Evolutionary conservation across 2,113 vertebrate species (phyloP), one percentile per base, ranked within the genome.

Genomic region (Lontra canadensis): DNA sequence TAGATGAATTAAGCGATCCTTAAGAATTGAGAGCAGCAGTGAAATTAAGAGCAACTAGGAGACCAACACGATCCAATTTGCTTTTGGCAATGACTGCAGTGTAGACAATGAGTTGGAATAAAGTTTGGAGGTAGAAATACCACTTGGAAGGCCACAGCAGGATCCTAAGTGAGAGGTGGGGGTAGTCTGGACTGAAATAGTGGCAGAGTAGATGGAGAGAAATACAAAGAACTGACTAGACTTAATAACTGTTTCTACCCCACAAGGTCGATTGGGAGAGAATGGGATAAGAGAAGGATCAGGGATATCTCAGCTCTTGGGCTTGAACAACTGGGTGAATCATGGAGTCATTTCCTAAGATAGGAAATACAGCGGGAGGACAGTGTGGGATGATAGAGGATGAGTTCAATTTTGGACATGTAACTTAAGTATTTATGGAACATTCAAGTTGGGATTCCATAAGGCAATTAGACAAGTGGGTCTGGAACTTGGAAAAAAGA

Each of bases 391-490:
- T 13, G 12, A 74, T 6, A 89, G 44, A 78, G 39, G 44, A 57
- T 63, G 12, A 86, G 78, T 84, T 84, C 81, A 39, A 11, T 82
- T 86, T 93, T 44, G n/a, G 65, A 67, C 15, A 39, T 69, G 49
- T 39, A 23, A 59, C 65, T 90, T 25, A 90, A 90, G 29, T 47
- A 59, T 73, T 97, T 97, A 86, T 74, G 29, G n/a, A 71, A 90
- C n/a, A 90, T 11, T 95, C 69, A 84, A 65, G 36, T 74, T 79
- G 44, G 55, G 12, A 85, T 78, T 92, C 44, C 55, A 55, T 21
- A 88, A 85, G 36, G 42, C 47, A 88, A 49, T 74, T 74, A 96
- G 57, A 88, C 52, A 93, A 90, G 88, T 52, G 34, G 73, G 26
- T 63, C 67, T 90, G 76, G 96, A 88, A 96, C 59, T 29, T 76